Conservation (phyloP, 2,888 invertebrate species). For the Pelosia muscerda region DNA sequence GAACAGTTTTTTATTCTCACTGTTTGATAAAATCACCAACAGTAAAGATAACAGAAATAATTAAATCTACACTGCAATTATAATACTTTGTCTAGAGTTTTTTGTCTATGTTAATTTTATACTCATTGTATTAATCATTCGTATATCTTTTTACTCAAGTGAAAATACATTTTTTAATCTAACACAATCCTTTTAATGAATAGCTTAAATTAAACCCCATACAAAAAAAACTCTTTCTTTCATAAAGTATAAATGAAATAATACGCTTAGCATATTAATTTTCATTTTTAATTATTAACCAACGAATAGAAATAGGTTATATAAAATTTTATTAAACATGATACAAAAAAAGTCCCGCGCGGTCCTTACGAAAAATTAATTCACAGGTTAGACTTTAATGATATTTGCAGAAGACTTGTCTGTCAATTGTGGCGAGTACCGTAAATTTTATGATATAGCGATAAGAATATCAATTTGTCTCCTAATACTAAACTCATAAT, state of each 20-base stretch:
- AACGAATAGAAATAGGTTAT: not conserved
- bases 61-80: conserved; percentile 25
- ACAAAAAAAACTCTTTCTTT: not conserved
- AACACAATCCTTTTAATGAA: conserved; percentile 4
- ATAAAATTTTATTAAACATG: not conserved
- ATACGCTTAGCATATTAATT: not conserved
- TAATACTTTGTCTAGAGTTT: conserved; percentile 26
- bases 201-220: conserved; percentile 6
- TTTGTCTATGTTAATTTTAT: conserved; percentile 26
- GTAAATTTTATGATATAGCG: conserved; percentile 78
- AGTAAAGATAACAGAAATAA: conserved; percentile 24
- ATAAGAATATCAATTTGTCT: conserved; percentile 80
- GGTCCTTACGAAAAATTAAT: conserved; percentile 46
- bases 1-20: conserved; percentile 25
- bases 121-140: conserved; percentile 34
- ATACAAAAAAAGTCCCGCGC: not conserved
- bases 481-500: conserved; percentile 67
- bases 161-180: not conserved
- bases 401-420: conserved; percentile 80
- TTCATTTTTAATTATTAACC: not conserved
- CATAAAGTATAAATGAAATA: not conserved
- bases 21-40: conserved; percentile 27
- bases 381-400: conserved; percentile 62
- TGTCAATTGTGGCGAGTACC: conserved; percentile 69
- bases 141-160: conserved; percentile 25